These are phyloP conservation scores for Microtus oregoni DNA, from an alignment of 2,113 vertebrate species.

Conservation along the genomic window DNA sequence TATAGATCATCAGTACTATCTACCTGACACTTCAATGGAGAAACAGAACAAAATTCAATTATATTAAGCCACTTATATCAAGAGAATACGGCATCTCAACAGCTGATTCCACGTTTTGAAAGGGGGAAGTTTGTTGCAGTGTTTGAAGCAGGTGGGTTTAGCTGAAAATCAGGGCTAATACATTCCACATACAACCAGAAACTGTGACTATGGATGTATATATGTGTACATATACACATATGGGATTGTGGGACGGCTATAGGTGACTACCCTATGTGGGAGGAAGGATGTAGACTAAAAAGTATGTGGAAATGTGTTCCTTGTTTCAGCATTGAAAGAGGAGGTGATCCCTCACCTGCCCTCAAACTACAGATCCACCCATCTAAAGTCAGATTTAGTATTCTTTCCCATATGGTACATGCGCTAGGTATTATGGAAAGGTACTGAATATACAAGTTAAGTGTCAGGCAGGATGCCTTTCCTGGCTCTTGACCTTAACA, in stretches of 20 bases:
- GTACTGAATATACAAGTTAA: not conserved
- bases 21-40: not conserved
- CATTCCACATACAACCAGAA: not conserved
- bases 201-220: not conserved
- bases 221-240: accelerated
- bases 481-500: not conserved
- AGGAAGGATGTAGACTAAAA: not conserved
- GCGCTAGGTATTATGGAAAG: not conserved
- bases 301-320: not conserved
- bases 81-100: not conserved
- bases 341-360: not conserved
- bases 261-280: not conserved
- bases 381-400: not conserved
- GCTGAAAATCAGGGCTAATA: not conserved
- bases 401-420: not conserved
- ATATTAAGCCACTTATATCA: not conserved
- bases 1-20: not conserved
- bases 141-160: not conserved
- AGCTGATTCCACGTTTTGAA: not conserved
- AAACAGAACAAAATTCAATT: slow-evolving; percentile 28
- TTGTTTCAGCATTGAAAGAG: slow-evolving; percentile 30
- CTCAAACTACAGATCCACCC: not conserved
- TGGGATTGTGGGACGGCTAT: no score
- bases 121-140: not conserved
- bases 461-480: not conserved